Evolutionary conservation across 2,888 invertebrate genomes (phyloP).

Genomic region (Pilophorus perplexus): DNA sequence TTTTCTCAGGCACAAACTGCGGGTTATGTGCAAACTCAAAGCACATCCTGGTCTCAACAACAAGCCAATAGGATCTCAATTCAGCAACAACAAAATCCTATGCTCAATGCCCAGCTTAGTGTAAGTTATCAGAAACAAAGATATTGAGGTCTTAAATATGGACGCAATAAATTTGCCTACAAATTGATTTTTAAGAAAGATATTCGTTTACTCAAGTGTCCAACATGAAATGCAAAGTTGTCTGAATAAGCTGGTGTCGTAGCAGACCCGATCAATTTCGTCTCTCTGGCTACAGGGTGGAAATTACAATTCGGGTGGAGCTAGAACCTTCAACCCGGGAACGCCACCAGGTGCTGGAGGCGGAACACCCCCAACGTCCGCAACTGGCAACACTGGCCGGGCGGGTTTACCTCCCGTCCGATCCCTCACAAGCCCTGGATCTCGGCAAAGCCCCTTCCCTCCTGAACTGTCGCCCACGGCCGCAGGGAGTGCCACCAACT

Average conservation of each 20-base stretch:
- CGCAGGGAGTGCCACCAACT: slow-evolving; percentile 46
- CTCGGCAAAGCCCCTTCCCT: slow-evolving; percentile 57
- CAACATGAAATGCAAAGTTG: neutral
- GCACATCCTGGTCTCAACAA: slow-evolving; percentile 53
- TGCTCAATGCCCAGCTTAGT: slow-evolving; percentile 81
- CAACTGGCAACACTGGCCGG: slow-evolving; percentile 7
- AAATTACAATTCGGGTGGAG: slow-evolving; percentile 35
- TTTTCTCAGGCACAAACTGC: slow-evolving; percentile 38
- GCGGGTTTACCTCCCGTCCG: slow-evolving; percentile 42
- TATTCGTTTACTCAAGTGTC: neutral
- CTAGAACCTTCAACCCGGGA: slow-evolving; percentile 28
- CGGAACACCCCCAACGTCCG: slow-evolving; percentile 25
- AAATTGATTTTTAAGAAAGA: no score
- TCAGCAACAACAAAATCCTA: slow-evolving; percentile 79
- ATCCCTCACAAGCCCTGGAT: slow-evolving; percentile 40
- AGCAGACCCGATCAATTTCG: no score
- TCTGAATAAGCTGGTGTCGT: no score
- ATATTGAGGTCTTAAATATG: neutral
- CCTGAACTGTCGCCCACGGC: slow-evolving; percentile 52
- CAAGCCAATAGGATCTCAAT: slow-evolving; percentile 59
- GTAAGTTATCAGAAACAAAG: slow-evolving; percentile 56
- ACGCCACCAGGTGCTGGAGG: slow-evolving; percentile 38
- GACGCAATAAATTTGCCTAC: no score
- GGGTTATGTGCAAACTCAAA: slow-evolving; percentile 38
- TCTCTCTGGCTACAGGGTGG: slow-evolving; percentile 38